Percentiles rank a stretch among this genome's conserved stretches.
Evolutionary conservation across 2,797 vertebrate genomes (phyloP).

Genomic region (Girardinus metallicus): DNA sequence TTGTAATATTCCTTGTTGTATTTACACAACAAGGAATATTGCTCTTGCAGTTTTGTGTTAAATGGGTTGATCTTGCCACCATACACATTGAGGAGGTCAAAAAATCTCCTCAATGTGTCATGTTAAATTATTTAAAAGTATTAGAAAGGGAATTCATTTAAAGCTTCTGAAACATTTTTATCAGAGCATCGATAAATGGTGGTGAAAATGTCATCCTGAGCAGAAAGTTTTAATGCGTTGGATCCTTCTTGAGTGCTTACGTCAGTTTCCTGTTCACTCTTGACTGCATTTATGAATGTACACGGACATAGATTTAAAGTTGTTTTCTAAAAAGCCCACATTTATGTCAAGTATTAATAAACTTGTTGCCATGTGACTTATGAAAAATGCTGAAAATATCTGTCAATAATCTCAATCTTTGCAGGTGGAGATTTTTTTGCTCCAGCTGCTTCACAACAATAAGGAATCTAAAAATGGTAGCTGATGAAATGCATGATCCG

Average conservation of each 20-base stretch:
- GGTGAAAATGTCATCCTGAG: background rate
- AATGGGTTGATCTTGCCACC: background rate
- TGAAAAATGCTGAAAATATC: background rate
- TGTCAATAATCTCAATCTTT: background rate
- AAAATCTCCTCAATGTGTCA: background rate
- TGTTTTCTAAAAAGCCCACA: background rate
- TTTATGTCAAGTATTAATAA: background rate
- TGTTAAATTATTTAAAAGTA: background rate
- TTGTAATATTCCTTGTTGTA: too few relatives aligned
- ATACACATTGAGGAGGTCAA: background rate
- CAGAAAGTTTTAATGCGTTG: background rate
- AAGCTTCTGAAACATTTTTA: background rate
- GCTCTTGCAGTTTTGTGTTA: too few relatives aligned
- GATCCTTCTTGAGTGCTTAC: background rate
- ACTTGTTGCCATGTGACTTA: background rate
- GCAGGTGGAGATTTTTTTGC: background rate
- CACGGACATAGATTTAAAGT: background rate
- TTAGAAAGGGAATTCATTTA: background rate
- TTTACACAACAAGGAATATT: too few relatives aligned
- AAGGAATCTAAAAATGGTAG: constrained; percentile 17
- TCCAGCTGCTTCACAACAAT: background rate
- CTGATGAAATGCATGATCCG: constrained; percentile 13
- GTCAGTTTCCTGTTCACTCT: background rate
- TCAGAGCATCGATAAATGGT: background rate
- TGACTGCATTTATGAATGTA: background rate